These are phyloP conservation scores for Drosophila emarginata DNA, from an alignment of 2,888 invertebrate species.

Conservation along the genomic window DNA sequence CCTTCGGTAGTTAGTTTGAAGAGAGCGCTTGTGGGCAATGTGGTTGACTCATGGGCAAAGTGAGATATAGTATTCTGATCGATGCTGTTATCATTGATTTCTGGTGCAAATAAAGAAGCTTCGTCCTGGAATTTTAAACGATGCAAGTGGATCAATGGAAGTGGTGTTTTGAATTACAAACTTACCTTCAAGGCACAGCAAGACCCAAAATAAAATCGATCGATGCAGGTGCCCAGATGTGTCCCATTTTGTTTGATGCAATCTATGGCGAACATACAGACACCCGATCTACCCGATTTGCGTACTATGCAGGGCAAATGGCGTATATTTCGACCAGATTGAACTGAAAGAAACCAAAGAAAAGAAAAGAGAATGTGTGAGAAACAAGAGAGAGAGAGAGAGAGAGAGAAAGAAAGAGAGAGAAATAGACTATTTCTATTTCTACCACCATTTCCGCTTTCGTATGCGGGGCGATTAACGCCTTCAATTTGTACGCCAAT, in stretches of 20 bases:
- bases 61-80: slow-evolving; percentile 83
- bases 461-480: slow-evolving; percentile 57
- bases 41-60: slow-evolving; percentile 81
- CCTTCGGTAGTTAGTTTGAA: slow-evolving; percentile 78
- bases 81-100: slow-evolving; percentile 82
- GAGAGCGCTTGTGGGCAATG: slow-evolving; percentile 75
- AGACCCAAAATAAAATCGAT: slow-evolving; percentile 96
- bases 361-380: slow-evolving; percentile 17
- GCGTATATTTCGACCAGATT: slow-evolving; percentile 92
- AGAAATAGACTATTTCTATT: slow-evolving; percentile 34
- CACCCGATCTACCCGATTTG: slow-evolving; percentile 89
- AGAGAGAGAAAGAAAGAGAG: neutral
- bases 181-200: slow-evolving; percentile 90
- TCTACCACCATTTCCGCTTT: slow-evolving; percentile 63
- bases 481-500: slow-evolving; percentile 75
- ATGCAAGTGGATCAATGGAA: too few relatives aligned
- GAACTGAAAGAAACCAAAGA: slow-evolving; percentile 84
- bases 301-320: slow-evolving; percentile 94
- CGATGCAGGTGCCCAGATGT: slow-evolving; percentile 95
- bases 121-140: slow-evolving; percentile 47
- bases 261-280: slow-evolving; percentile 97
- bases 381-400: slow-evolving; percentile 16
- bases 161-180: neutral
- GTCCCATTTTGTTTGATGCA: slow-evolving; percentile 95
- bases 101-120: slow-evolving; percentile 75